Base-by-base conservation (phyloP, 2,888 invertebrate species). In the Alsophila aescularia region DNA sequence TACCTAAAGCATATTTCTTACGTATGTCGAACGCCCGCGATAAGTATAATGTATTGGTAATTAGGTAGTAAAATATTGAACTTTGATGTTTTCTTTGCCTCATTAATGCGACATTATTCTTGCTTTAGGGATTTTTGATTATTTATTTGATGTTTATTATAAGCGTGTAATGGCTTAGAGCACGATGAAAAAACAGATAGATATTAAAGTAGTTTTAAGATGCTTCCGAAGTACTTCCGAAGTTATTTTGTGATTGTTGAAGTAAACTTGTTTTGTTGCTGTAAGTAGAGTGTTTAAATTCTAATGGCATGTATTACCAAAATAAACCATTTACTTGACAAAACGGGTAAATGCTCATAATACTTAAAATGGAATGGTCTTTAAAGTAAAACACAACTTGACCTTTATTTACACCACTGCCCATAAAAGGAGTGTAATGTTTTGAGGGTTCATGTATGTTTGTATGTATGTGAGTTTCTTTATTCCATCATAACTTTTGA, bases 31-130 rank as follows among this genome's bases (percentile, higher is more conserved):
- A 60, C 62, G 55, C 57, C 65, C 52, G 45, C 64, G 84, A 85
- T 89, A 90, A 89, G 87, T 83, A 82, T 89, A 89, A 90, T 87
- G 72, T 88, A 90, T 88, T 66, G 83, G 87, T 88, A 88, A 90
- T 88, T 88, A 88, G 78, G 64, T 58, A 61, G 75, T 88, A 87
- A 90, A 84, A 87, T 88, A 90, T 89, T 83, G 85, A 75, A 76
- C 77, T 78, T 84, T 73, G 77, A 85, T 84, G 84, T 82, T 79
- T 81, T 78, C 77, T 77, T 74, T 75, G 75, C 65, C 79, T 86
- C 85, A 87, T 89, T 87, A 89, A 81, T 79, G 81, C 65, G 60
- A 73, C 84, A 78, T 89, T 78, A 82, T 66, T 89, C 86, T 83
- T 83, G 60, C 87, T 87, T 85, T 82, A 81, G 79, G 75, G 77